These are phyloP conservation scores for Psix sp. DNA, from an alignment of 1,140 invertebrate genomes.

Conservation along the genomic window DNA sequence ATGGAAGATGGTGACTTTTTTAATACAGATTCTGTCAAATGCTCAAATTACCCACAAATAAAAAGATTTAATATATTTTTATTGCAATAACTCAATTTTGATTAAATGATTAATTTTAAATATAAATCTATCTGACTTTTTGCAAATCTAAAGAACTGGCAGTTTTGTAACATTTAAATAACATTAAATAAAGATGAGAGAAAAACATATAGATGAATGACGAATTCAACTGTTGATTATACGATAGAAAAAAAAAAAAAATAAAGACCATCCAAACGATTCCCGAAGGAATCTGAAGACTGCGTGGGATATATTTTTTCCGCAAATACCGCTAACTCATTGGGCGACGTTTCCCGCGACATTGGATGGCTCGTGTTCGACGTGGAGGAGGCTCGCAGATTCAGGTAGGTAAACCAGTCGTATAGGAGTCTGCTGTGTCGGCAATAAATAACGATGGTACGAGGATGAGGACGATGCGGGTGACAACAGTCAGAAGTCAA, in stretches of 20 bases:
- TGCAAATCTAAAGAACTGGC: too few relatives aligned
- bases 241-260: conserved; percentile 2
- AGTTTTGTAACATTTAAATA: too few relatives aligned
- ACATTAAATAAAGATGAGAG: too few relatives aligned
- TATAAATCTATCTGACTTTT: too few relatives aligned
- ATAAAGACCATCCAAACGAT: conserved; percentile 23
- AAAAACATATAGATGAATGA: too few relatives aligned
- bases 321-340: conserved; percentile 60
- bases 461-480: conserved; percentile 57
- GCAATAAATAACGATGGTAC: conserved; percentile 58
- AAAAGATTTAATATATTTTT: too few relatives aligned
- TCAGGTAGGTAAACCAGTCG: conserved; percentile 61
- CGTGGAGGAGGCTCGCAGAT: conserved; percentile 58
- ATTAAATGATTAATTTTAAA: too few relatives aligned
- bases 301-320: conserved; percentile 57
- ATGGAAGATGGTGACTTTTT: conserved; percentile 15
- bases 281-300: conserved; percentile 51
- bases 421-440: conserved; percentile 57
- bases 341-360: conserved; percentile 58
- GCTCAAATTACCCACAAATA: too few relatives aligned
- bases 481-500: conserved; percentile 63
- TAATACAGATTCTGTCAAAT: not conserved
- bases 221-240: too few relatives aligned
- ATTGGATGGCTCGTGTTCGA: conserved; percentile 59
- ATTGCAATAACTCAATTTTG: too few relatives aligned